Evolutionary conservation across 1,140 invertebrate genomes (phyloP).

Genomic region (Limonius californicus): DNA sequence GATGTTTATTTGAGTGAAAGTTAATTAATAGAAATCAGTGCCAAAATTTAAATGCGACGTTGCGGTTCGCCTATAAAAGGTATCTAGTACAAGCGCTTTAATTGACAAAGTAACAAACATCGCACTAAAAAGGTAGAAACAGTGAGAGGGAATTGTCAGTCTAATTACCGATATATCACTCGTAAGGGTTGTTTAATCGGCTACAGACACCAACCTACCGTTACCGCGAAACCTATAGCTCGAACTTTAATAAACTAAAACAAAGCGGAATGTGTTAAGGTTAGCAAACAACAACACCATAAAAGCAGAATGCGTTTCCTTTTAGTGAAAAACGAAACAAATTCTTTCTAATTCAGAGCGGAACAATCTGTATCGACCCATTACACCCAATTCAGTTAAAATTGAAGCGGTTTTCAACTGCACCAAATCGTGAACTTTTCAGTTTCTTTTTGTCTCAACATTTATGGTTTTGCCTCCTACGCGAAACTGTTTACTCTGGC

Average conservation of each 20-base stretch:
- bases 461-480: too few species aligned
- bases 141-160: neutral
- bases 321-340: conserved; percentile 12
- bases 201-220: neutral
- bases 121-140: neutral
- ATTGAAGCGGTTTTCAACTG: neutral
- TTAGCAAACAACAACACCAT: conserved; percentile 10
- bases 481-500: too few species aligned
- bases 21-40: too few species aligned
- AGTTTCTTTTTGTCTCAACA: too few species aligned
- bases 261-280: conserved; percentile 1
- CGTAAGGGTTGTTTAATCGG: conserved; percentile 3
- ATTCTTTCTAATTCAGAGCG: conserved; percentile 15
- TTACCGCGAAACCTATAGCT: too few species aligned
- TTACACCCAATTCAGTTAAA: conserved; percentile 14
- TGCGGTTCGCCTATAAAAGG: too few species aligned
- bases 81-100: too few species aligned
- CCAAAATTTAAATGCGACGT: too few species aligned
- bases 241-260: conserved; percentile 8
- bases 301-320: conserved; percentile 3
- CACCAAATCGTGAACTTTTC: neutral
- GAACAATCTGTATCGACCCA: conserved; percentile 14
- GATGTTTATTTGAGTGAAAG: too few species aligned
- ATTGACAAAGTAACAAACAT: too few species aligned
- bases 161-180: conserved; percentile 1